These are phyloP conservation scores for Ferdinandea cuprea DNA, from an alignment of 2,888 invertebrate genomes.

Conservation along the genomic window DNA sequence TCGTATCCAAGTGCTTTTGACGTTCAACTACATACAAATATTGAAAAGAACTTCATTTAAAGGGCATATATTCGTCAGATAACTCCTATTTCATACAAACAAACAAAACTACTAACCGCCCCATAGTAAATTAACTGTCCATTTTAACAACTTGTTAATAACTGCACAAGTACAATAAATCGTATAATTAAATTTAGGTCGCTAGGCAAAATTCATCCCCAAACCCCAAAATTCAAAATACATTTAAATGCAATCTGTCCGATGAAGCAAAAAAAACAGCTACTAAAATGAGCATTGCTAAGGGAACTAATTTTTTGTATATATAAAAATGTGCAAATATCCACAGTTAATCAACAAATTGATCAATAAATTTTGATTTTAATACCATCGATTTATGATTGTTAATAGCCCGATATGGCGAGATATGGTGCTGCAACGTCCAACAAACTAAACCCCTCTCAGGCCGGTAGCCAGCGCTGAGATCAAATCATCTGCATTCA, in stretches of 20 bases:
- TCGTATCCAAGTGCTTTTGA: too few species aligned
- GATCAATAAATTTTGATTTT: slow-evolving; percentile 75
- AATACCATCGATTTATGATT: slow-evolving; percentile 75
- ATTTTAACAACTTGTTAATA: slow-evolving; percentile 21
- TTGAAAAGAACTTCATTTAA: too few species aligned
- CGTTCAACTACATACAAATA: too few species aligned
- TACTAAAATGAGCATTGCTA: neutral
- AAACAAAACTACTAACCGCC: neutral
- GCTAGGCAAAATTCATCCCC: slow-evolving; percentile 14
- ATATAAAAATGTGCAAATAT: slow-evolving; percentile 69
- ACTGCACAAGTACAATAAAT: slow-evolving; percentile 8
- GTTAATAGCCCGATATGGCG: slow-evolving; percentile 64
- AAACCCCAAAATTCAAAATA: slow-evolving; percentile 55
- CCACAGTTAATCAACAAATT: slow-evolving; percentile 74
- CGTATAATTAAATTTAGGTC: slow-evolving; percentile 43
- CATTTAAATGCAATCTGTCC: slow-evolving; percentile 70
- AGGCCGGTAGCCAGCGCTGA: too few species aligned
- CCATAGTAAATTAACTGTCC: neutral
- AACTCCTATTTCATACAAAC: too few species aligned
- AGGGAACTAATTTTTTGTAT: slow-evolving; percentile 17
- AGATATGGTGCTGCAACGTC: neutral
- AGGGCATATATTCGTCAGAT: too few species aligned
- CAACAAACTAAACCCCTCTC: slow-evolving; percentile 6
- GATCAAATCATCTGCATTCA: slow-evolving; percentile 74
- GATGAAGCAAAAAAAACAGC: slow-evolving; percentile 18